A percentile compares a stretch with the other conserved stretches of the same genome.
phyloP scores from a whole-genome alignment of 2,888 invertebrate species.

The Heliothis peltigera region DNA sequence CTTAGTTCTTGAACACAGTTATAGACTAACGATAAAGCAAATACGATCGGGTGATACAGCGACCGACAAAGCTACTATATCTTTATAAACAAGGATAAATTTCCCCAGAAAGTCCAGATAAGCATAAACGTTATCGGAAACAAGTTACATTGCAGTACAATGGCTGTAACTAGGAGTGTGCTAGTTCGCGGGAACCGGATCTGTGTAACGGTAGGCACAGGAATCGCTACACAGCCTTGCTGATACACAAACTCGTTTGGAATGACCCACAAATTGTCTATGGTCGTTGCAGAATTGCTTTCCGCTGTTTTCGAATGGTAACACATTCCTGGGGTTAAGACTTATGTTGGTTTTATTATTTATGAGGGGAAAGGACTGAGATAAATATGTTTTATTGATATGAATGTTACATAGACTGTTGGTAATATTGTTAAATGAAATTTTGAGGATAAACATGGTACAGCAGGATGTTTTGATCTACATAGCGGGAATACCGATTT shows the following conservation, averaged over 20 bases:
- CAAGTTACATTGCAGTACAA: constrained; percentile 22
- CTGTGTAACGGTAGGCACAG: constrained; percentile 56
- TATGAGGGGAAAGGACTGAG: not conserved
- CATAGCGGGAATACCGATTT: no score
- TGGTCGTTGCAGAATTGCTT: constrained; percentile 34
- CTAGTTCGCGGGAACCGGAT: constrained; percentile 56
- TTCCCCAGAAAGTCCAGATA: constrained; percentile 12
- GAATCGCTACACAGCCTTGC: constrained; percentile 57
- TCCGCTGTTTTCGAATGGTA: constrained; percentile 17
- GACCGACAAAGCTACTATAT: not conserved
- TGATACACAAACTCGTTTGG: constrained; percentile 53
- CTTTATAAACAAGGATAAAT: constrained; percentile 4
- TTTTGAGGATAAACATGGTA: no score
- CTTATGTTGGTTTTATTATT: constrained; percentile 2
- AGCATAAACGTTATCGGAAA: constrained; percentile 34
- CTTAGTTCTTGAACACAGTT: no score
- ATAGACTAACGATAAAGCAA: not conserved
- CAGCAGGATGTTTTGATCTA: no score
- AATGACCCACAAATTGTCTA: constrained; percentile 51
- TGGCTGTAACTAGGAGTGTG: constrained; percentile 43
- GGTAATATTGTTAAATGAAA: not conserved
- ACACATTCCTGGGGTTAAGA: not conserved
- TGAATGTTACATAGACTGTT: not conserved
- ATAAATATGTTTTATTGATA: not conserved
- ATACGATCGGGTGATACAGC: not conserved